Evolutionary conservation across 2,113 vertebrate species (phyloP), one percentile per base, ranked within the genome.

Genomic region (Carassius gibelio): DNA sequence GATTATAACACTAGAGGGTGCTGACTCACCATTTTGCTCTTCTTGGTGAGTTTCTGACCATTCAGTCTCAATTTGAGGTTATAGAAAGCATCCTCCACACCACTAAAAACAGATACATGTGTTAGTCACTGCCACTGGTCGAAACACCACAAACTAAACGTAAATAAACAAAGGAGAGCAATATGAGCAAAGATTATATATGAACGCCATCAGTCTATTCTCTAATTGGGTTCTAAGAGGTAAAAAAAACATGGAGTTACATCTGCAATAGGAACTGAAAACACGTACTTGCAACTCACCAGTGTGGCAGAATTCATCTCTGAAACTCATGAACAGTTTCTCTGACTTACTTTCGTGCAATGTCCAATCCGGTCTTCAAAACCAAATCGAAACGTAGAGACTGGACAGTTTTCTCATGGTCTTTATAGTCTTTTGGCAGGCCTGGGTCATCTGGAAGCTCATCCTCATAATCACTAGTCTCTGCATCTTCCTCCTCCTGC

Each of bases 61-160:
- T 99, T 99, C 84, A 99, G 94, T 88, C 97, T 92, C 89, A 99
- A 96, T 82, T 96, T 96, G 91, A 93, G 95, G 88, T 92, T 92
- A 90, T 99, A 99, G 94, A 99, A 98, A 13, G 96, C 96, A 87
- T 99, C 98, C 91, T 99, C 98, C 87, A 99, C 93, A 96, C 97
- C 97, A 93, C 98, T 99, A 90, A 87, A 88, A 21, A 90, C 10
- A 85, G 59, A 89, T 14, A 57, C 5, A 38, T 26, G 76, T 72
- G 76, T 72, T 50, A 75, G 7, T 75, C 45, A 75, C 45, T 30
- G 21, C 42, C 21, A 48, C 11, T 74, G 71, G 21, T 1, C 71
- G 48, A 42, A 48, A 74, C n/a, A 75, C 13, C 72, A 45, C 45
- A 26, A 23, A 9, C 2, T 45, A 26, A 50, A 52, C 8, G 23